These are phyloP conservation scores for Huso huso DNA, from an alignment of 2,797 vertebrate species.

Conservation along the genomic window DNA sequence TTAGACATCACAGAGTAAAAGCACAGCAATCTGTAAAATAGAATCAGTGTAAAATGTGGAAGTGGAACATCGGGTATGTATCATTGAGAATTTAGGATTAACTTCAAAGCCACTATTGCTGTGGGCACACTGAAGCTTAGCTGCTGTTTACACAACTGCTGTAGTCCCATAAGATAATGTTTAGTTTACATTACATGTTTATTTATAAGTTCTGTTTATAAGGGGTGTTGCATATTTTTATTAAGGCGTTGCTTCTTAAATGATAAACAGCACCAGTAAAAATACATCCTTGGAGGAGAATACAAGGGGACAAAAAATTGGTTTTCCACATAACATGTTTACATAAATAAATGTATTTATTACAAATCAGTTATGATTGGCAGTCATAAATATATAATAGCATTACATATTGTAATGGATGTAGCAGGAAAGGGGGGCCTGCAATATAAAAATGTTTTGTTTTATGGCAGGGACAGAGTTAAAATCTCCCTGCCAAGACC, in stretches of 20 bases:
- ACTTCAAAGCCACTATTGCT: neutral
- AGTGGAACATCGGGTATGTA: neutral
- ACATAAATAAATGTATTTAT: no score
- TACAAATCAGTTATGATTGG: no score
- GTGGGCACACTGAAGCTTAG: slow-evolving; percentile 10
- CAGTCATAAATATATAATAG: no score
- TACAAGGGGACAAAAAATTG: no score
- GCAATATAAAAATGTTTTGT: no score
- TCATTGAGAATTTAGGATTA: slow-evolving; percentile 20
- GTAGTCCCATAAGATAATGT: neutral
- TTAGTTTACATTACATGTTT: slow-evolving; percentile 4
- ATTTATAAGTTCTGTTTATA: slow-evolving; percentile 5
- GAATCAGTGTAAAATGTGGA: neutral
- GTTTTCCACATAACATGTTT: no score
- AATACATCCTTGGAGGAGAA: neutral
- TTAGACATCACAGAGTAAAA: neutral
- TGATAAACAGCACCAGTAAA: neutral
- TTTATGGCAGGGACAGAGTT: no score
- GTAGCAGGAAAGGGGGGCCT: no score
- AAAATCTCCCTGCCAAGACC: no score
- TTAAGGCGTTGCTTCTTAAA: neutral
- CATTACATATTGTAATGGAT: no score
- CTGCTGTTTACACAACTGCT: slow-evolving; percentile 17
- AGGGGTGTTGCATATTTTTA: slow-evolving; percentile 1
- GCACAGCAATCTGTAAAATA: neutral